Base-by-base conservation (phyloP, 2,113 vertebrate species). In the Nothocercus julius region DNA sequence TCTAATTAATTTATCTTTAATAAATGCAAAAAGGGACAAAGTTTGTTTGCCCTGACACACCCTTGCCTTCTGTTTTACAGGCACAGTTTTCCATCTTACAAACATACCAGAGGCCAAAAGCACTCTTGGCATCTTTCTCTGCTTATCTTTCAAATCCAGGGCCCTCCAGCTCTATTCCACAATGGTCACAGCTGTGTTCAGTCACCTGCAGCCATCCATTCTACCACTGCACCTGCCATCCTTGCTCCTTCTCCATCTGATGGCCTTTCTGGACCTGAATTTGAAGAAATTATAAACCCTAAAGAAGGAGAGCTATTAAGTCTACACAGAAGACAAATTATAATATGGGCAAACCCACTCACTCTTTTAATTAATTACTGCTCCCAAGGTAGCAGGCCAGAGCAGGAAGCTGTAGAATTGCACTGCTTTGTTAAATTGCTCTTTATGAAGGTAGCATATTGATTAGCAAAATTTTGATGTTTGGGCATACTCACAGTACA, bases 181-280 rank as follows among this genome's bases (percentile, higher is more conserved):
- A 66, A 56, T 3, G 73, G 34, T 15, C 7, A 1, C 20, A 81
- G 58, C 5, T 22, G 3, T 1, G 0, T 4, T 3, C 13, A 40
- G 36, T 32, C 34, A 92, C 34, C 5, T 21, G 28, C 32, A 32
- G 20, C 17, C 8, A 87, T 15, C 32, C 17, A 36, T 24, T 47
- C 42, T 22, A 54, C 6, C 40, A 81, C 5, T 19, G 88, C 74
- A 83, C 13, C 45, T 30, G 30, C 13, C 15, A 78, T n/a, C 19
- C 53, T 62, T 45, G 27, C 44, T 40, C 27, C n/a, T 38, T 10
- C 6, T 49, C 34, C 4, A 34, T 20, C 42, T 18, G 32, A 53
- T 1, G 3, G 40, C 51, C 22, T 49, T 83, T 38, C 59, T 74
- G 58, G 25, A 80, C 54, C 36, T 49, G 80, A 69, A 90, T 81